Evolutionary conservation across 2,113 vertebrate genomes (phyloP).

Genomic region (Otocyon megalotis): DNA sequence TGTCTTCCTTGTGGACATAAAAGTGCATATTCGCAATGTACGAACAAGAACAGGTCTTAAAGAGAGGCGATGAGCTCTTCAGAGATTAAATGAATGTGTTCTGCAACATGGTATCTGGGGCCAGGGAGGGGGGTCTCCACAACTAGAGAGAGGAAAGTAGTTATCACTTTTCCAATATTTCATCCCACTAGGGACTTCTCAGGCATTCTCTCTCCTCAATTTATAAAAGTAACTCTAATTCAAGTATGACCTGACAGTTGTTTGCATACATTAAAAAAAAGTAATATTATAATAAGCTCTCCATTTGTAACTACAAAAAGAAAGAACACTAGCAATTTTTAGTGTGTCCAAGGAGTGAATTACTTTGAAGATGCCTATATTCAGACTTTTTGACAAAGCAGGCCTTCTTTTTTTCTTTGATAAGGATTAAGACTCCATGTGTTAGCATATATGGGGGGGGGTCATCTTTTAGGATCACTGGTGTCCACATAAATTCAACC

Average conservation of each 20-base stretch:
- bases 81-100: slow-evolving; percentile 8
- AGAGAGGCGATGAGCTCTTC: slow-evolving; percentile 1
- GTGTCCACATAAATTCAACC: background rate
- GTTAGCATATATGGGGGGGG: background rate
- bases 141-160: background rate
- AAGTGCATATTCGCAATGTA: background rate
- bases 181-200: background rate
- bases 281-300: slow-evolving; percentile 35
- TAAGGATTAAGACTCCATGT: background rate
- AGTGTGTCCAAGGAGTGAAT: background rate
- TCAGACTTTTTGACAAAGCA: background rate
- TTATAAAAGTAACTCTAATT: slow-evolving; percentile 17
- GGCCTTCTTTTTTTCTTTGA: background rate
- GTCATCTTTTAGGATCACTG: background rate
- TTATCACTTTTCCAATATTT: background rate
- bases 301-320: slow-evolving; percentile 26
- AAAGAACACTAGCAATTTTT: background rate
- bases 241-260: background rate
- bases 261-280: background rate
- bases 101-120: background rate
- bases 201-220: background rate
- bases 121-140: background rate
- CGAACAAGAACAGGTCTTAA: slow-evolving; percentile 20
- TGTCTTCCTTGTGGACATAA: slow-evolving; percentile 69
- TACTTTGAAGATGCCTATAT: background rate